Evolutionary conservation across 2,113 vertebrate species (phyloP).

Genomic region (Halichoerus grypus): DNA sequence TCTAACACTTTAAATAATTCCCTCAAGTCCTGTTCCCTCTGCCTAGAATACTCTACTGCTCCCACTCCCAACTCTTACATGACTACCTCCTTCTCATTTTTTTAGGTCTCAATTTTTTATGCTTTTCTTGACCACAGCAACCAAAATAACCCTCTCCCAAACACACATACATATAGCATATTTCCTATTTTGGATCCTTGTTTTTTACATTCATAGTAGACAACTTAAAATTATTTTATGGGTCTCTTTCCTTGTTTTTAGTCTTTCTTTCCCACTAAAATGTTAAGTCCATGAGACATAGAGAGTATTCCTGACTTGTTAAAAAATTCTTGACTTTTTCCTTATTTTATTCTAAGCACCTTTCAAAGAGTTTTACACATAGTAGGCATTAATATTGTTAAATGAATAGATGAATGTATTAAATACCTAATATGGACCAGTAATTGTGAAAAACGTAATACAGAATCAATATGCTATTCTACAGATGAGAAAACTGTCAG

Average conservation of each 20-base stretch:
- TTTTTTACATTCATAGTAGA: neutral
- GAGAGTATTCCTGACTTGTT: neutral
- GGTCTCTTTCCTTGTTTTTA: neutral
- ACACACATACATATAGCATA: neutral
- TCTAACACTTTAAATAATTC: neutral
- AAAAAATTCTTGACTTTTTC: neutral
- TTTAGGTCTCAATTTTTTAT: neutral
- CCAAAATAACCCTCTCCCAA: neutral
- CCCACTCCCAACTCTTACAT: neutral
- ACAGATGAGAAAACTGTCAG: neutral
- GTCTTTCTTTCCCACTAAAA: neutral
- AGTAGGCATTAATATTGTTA: neutral
- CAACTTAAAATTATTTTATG: slow-evolving; percentile 22
- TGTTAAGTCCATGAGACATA: neutral
- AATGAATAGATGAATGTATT: neutral
- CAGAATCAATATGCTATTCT: neutral
- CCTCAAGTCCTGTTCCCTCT: neutral
- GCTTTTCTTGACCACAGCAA: neutral
- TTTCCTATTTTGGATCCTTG: neutral
- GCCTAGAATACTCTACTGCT: neutral
- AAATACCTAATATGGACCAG: neutral
- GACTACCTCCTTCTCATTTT: neutral
- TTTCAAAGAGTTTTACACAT: neutral
- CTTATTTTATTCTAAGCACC: neutral
- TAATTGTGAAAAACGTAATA: neutral